Evolutionary conservation across 35 echinoderm and acorn worm species (phyloP).

Genomic region (Ophioderma brevispina): DNA sequence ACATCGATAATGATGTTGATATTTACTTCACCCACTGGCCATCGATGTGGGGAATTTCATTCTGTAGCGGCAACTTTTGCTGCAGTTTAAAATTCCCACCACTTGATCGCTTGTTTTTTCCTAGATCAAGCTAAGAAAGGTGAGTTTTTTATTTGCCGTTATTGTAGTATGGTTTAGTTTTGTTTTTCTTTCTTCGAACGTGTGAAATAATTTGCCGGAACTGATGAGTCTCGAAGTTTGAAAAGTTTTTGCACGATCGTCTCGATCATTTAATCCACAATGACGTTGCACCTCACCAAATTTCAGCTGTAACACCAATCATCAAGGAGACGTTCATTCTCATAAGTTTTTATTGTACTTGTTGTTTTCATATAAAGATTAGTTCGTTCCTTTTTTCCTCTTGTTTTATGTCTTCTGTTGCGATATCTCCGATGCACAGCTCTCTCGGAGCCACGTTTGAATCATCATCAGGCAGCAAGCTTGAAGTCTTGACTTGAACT

Average conservation of each 20-base stretch:
- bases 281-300: constrained; percentile 12
- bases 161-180: background rate
- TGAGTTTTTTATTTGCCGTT: background rate
- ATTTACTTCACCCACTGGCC: constrained; percentile 12
- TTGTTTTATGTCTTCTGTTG: too few relatives aligned
- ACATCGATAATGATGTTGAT: constrained; percentile 11
- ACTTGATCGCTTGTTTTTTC: background rate
- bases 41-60: background rate
- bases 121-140: background rate
- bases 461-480: too few relatives aligned
- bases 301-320: too few relatives aligned
- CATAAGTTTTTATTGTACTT: too few relatives aligned
- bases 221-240: background rate
- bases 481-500: too few relatives aligned
- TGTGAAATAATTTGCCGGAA: background rate
- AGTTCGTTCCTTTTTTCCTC: too few relatives aligned
- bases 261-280: background rate
- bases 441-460: too few relatives aligned
- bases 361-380: too few relatives aligned
- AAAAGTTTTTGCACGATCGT: background rate
- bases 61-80: background rate
- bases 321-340: too few relatives aligned
- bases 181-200: background rate
- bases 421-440: too few relatives aligned
- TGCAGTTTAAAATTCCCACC: background rate